Base-by-base conservation (phyloP, 2,113 vertebrate species). In the Eclectus roratus region DNA sequence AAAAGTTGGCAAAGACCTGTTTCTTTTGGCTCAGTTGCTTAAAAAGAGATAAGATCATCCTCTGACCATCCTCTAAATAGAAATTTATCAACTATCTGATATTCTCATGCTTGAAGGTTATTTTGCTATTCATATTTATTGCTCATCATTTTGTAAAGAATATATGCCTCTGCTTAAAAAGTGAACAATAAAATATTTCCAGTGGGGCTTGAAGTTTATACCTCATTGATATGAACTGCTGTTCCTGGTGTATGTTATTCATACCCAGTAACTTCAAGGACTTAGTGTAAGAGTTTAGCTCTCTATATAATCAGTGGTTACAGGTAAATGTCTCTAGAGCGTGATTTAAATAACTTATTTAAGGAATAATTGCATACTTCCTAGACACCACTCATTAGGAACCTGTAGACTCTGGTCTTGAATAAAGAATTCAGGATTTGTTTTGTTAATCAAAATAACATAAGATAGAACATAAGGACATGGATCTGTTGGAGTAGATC, bases 361-460 rank as follows among this genome's bases (percentile, higher is more conserved):
- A 84, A 39, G 50, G 50, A 92, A 64, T 91, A 78, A 91, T 25
- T 80, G 43, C 60, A 47, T 47, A 43, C 21, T 70, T 93, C 46
- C 71, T 82, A 74, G 60, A 89, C 35, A 47, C 27, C 18, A 71
- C 24, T 83, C 81, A 88, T 70, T 50, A 85, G 70, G 63, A 95
- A 72, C 47, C 33, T 85, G 31, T 13, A 80, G 71, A 83, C 39
- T 80, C 61, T 64, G 20, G 20, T 73, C 39, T 60, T 74, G 33
- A 93, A 90, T 73, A 71, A 93, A 77, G n/a, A 90, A 85, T 63
- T 93, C 29, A 88, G 70, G 93, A 70, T 82, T 46, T 78, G 23
- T 20, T 44, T 55, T 68, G 55, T 71, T 93, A 88, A 88, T 79
- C 71, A 93, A 83, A 68, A 89, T 66, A 88, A 82, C 1, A 4